Base-by-base conservation (phyloP, 1,140 invertebrate genomes). In the Olivierus martensii region DNA sequence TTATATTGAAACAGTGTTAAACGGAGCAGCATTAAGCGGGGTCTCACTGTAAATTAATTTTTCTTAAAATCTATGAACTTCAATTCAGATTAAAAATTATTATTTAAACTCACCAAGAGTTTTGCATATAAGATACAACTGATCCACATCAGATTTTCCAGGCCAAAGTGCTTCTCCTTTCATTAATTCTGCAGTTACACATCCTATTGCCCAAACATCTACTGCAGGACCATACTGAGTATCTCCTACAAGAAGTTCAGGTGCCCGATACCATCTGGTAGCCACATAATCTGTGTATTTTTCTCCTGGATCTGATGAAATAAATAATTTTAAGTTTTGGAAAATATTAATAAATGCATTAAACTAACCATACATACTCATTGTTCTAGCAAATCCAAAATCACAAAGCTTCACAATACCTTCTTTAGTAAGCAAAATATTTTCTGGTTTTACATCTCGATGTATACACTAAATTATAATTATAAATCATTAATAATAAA, bases 241-340 rank as follows among this genome's bases (percentile, higher is more conserved):
- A 66, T 99, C 95, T 0, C 95, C 95, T 0, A 99, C 94, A 19
- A 99, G 74, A 10, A 99, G 74, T 71, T 99, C 95, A 0, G 91
- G 93, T 15, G 92, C 87, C 50, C 95, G 75, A 70, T 99, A 99
- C 94, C 94, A 99, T 22, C 95, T 74, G 5, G 95, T 99, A 3
- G 95, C 95, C 44, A 99, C 95, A 70, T 99, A 99, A 70, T 99
- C 95, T 49, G 95, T 99, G 67, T 96, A 98, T 68, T 94, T 92
- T 75, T 97, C 94, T 7, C 89, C 91, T 1, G 92, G 88, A 61
- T 71, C 75, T 67, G 15, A 28, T 28, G 9, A 28, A 6, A 28
- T 28, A 28, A 28, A 28, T 28, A 6, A 28, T 28, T 6, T 28
- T 28, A 28, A 28, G 9, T 28, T 43, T 18, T 22, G 17, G 4